phyloP scores from a whole-genome alignment of 2,113 vertebrate genomes.

The Sphyrna mokarran region DNA sequence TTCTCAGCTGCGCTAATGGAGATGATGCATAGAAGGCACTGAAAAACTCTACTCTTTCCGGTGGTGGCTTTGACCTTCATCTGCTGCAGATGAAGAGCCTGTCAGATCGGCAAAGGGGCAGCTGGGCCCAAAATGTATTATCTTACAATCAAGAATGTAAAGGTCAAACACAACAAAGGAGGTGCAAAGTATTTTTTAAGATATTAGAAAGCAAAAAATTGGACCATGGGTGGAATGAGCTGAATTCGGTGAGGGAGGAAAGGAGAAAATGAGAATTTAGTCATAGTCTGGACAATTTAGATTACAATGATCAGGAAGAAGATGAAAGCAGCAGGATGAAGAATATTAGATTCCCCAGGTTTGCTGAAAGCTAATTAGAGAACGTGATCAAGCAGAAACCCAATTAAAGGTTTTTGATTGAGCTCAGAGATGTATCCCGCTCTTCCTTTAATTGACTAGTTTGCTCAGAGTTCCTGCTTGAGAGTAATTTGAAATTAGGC shows the following conservation, averaged over 20 bases:
- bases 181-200: not conserved
- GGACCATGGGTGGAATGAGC: not conserved
- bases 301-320: constrained; percentile 20
- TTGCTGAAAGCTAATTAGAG: constrained; percentile 30
- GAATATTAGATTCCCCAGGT: constrained; percentile 31
- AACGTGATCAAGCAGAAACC: constrained; percentile 36
- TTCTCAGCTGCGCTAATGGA: not conserved
- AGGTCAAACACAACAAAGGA: not conserved
- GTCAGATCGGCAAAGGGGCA: not conserved
- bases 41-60: not conserved
- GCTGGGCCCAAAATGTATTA: not conserved
- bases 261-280: constrained; percentile 28
- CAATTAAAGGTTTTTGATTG: constrained; percentile 35
- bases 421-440: constrained; percentile 5
- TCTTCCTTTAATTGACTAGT: constrained; percentile 27
- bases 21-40: not conserved
- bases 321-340: constrained; percentile 15
- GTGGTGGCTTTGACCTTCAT: not conserved
- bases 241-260: not conserved
- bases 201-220: not conserved
- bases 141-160: not conserved
- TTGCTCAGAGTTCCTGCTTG: constrained; percentile 20
- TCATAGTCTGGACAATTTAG: not conserved
- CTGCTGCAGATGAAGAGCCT: not conserved
- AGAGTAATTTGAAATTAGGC: constrained; percentile 19